Base-by-base conservation (phyloP, 2,113 vertebrate species). In the Coreoperca whiteheadi region DNA sequence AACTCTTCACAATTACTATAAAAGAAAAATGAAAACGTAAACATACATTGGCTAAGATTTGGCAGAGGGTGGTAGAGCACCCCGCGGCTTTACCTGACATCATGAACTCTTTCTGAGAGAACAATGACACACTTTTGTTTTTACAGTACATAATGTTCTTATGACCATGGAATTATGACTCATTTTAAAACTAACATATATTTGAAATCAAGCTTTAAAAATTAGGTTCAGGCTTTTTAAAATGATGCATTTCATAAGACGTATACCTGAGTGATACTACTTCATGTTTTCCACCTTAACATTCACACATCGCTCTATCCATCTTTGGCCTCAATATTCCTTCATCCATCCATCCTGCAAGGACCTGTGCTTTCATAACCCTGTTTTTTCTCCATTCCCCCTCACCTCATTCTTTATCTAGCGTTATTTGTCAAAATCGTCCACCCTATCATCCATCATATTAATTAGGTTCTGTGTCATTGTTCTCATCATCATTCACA, bases 401-500 rank as follows among this genome's bases (percentile, higher is more conserved):
- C 76, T 73, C 64, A 77, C 61, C 80, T 79, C 70, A 81, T 89
- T 86, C 84, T 79, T 83, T 77, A 88, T 72, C 82, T 76, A 4
- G 20, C 2, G 28, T 63, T 75, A 81, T 89, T 91, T 86, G 60
- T 90, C 89, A 93, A 82, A 87, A 86, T 84, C 65, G 34, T 41
- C 75, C 70, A n/a, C 67, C 41, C 65, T 3, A 48, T 74, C 80
- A 91, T 86, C 78, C 77, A 87, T 92, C 88, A 82, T 77, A 84
- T 82, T 89, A 91, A 91, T 92, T 87, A 89, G 82, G 53, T 88
- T 81, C 63, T 66, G 50, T 86, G 54, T 84, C 82, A 88, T 81
- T 90, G 75, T 88, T 87, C 68, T 83, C 78, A 86, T 87, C 85
- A 90, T 84, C 66, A 81, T 85, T 88, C 87, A 89, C 84, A 82